Conservation (phyloP, 1,140 invertebrate genomes). For the Neoseiulus cucumeris region DNA sequence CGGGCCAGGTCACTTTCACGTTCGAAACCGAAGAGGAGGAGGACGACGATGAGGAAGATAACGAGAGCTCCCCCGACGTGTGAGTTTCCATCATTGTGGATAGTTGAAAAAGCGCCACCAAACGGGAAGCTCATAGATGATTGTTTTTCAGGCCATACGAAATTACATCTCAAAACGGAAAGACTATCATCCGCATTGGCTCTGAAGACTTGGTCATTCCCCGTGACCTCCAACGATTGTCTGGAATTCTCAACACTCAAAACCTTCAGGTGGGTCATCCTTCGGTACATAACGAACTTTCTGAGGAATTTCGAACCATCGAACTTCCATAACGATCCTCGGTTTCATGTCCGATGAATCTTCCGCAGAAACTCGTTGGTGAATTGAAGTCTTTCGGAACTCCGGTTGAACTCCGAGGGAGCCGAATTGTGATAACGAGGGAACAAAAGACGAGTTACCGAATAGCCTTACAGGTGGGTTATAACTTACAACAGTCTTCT, state of each 20-base stretch:
- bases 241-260: background rate
- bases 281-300: background rate
- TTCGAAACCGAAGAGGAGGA: background rate
- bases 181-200: background rate
- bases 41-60: background rate
- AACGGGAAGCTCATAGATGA: background rate
- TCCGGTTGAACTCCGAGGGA: background rate
- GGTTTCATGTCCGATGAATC: background rate
- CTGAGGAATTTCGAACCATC: background rate
- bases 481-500: no score
- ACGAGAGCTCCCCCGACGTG: background rate
- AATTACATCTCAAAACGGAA: background rate
- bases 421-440: background rate
- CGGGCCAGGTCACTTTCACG: background rate
- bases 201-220: background rate
- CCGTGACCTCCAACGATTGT: background rate
- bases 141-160: background rate
- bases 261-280: background rate
- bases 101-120: background rate
- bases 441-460: slow-evolving; percentile 2
- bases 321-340: background rate
- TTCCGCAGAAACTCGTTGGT: background rate
- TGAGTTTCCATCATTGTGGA: background rate
- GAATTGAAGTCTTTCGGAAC: background rate
- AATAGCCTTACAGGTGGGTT: background rate